phyloP scores from a whole-genome alignment of 2,888 invertebrate genomes.

The Julus scanicus region DNA sequence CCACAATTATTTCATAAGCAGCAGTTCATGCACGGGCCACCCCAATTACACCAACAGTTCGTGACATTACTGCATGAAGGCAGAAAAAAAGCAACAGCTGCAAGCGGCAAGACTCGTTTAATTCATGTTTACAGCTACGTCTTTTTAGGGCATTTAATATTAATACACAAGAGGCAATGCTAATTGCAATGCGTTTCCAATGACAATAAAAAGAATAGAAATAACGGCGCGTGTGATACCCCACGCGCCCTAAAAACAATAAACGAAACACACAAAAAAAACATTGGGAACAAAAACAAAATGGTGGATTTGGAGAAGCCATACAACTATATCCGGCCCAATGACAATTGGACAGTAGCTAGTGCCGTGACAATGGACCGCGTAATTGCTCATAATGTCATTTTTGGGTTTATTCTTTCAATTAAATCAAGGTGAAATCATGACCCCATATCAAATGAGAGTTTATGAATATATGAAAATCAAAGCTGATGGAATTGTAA shows the following conservation, averaged over 20 bases:
- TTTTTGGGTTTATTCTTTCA: not conserved
- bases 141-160: conserved; percentile 13
- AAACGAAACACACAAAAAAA: not conserved
- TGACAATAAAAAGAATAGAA: conserved; percentile 1
- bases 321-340: not conserved
- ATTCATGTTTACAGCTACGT: conserved; percentile 29
- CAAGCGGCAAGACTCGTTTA: conserved; percentile 1
- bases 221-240: conserved; percentile 17
- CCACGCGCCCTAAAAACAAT: conserved; percentile 20
- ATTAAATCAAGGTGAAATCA: not conserved
- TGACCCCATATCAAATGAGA: not conserved
- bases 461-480: not conserved
- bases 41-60: not conserved
- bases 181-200: not conserved
- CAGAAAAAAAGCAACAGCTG: conserved; percentile 22
- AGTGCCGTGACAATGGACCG: not conserved
- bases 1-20: conserved; percentile 30
- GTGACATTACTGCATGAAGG: not conserved
- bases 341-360: not conserved
- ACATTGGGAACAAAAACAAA: not conserved
- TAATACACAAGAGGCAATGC: not conserved
- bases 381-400: not conserved
- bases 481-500: no score
- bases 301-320: not conserved
- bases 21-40: conserved; percentile 20